A percentile compares a stretch with the other conserved stretches of the same genome.
These are phyloP conservation scores for Triplophysa dalaica DNA, from an alignment of 2,113 vertebrate species.

Conservation along the genomic window DNA sequence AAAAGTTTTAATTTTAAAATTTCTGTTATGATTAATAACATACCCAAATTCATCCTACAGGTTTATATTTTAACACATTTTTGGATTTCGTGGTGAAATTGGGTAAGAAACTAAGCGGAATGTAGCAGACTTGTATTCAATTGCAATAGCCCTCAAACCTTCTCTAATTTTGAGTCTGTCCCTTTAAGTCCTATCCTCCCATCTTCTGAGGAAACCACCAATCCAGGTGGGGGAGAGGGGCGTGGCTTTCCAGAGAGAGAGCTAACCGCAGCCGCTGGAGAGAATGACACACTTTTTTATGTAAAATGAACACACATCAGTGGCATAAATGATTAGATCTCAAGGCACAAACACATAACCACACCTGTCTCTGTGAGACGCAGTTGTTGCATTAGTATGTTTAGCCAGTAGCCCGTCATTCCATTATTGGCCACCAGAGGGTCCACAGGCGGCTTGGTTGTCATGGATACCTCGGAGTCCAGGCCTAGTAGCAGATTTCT, in stretches of 20 bases:
- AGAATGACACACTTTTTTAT: neutral
- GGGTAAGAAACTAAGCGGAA: no score
- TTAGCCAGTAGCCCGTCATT: constrained; percentile 73
- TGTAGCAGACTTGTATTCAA: no score
- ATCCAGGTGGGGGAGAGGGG: constrained; percentile 71
- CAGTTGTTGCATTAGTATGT: constrained; percentile 75
- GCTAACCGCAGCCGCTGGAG: constrained; percentile 55
- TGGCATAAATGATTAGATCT: neutral
- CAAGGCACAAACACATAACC: constrained; percentile 30
- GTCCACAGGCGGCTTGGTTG: constrained; percentile 60
- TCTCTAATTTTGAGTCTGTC: constrained; percentile 69
- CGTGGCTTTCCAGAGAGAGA: constrained; percentile 57
- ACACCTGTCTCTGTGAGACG: constrained; percentile 71
- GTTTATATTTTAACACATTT: no score
- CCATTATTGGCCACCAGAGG: constrained; percentile 56
- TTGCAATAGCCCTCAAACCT: constrained; percentile 58
- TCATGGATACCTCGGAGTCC: constrained; percentile 66
- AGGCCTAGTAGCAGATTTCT: constrained; percentile 71
- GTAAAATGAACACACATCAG: neutral
- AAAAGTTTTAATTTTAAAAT: no score
- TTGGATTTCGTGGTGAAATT: no score
- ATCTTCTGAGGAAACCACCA: constrained; percentile 65
- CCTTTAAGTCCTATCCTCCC: constrained; percentile 62
- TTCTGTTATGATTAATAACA: no score
- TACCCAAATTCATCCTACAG: no score